Evolutionary conservation across 2,888 invertebrate species (phyloP), one percentile per base, ranked within the genome.

Genomic region (Drosophila multiciliata): DNA sequence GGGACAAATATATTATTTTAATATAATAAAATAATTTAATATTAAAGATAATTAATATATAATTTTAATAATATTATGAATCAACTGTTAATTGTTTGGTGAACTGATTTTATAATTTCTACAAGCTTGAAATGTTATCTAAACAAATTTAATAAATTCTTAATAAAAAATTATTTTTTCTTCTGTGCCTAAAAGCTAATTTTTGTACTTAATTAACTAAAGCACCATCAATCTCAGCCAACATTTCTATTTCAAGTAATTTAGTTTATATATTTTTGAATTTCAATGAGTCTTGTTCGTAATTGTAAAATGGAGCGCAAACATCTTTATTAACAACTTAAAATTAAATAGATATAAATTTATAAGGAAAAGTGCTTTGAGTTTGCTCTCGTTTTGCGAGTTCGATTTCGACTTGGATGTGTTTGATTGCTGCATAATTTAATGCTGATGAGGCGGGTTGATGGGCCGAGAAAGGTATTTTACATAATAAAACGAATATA

Each of bases 401-500:
- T 17, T 45, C 29, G 50, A 29, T 33, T 61, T 63, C 33, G 52
- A 62, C 29, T 60, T 50, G 59, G 64, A 66, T 64, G 38, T 81
- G 82, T 73, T 82, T 78, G 78, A 85, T 87, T 85, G 75, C 78
- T 62, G 83, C 80, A 87, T 85, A 89, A 84, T 84, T 85, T 70
- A 85, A 84, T 75, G 84, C 66, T 84, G 85, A 89, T 86, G 84
- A 89, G 80, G 61, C 52, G 54, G 63, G 68, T 69, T 83, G 76
- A 87, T 83, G 79, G 80, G 67, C 77, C 73, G 81, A 77, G 77
- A 90, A 87, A 89, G 86, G 88, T 79, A 77, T 85, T 89, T 89
- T 87, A 89, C 90, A 89, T 85, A 87, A 89, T 87, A 80, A 84
- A 86, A 78, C 71, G 81, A 80, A 86, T 69, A 88, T 83, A 83